Percentiles rank a stretch among this genome's conserved stretches.
Evolutionary conservation across 2,113 vertebrate species (phyloP).

Genomic region (Benitochromis conjunctus): DNA sequence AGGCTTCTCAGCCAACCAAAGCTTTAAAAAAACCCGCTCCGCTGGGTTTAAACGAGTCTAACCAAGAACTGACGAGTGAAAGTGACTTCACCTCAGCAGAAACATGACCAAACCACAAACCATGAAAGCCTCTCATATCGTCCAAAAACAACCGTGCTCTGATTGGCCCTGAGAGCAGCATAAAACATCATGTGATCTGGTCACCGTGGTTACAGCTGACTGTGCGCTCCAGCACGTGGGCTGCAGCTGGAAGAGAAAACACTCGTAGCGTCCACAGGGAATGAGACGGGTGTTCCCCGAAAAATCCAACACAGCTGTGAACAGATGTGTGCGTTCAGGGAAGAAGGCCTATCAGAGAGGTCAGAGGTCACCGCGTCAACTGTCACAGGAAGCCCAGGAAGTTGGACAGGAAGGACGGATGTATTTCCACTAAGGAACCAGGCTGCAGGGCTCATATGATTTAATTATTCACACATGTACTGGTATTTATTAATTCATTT

Average conservation of each 20-base stretch:
- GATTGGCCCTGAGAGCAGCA: not conserved
- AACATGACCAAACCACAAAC: not conserved
- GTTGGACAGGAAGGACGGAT: not conserved
- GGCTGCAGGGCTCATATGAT: not conserved
- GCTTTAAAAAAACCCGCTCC: not conserved
- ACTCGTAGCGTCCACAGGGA: not conserved
- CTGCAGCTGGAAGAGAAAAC: not conserved
- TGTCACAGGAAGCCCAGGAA: not conserved
- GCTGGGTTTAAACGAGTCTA: not conserved
- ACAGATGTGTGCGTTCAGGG: not conserved
- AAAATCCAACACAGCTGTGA: constrained; percentile 38
- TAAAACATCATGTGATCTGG: not conserved
- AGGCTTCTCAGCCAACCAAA: not conserved
- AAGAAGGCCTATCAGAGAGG: not conserved
- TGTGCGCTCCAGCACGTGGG: not conserved
- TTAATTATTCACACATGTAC: not conserved
- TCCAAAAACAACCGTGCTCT: not conserved
- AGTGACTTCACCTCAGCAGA: not conserved
- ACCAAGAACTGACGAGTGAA: not conserved
- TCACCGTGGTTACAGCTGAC: not conserved
- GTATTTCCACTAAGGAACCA: not conserved
- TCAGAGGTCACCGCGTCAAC: not conserved
- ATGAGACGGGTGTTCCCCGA: constrained; percentile 19
- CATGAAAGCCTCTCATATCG: not conserved
- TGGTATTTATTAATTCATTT: not conserved